Evolutionary conservation across 2,888 invertebrate genomes (phyloP), one percentile per base, ranked within the genome.

Genomic region (Thereva nobilitata): DNA sequence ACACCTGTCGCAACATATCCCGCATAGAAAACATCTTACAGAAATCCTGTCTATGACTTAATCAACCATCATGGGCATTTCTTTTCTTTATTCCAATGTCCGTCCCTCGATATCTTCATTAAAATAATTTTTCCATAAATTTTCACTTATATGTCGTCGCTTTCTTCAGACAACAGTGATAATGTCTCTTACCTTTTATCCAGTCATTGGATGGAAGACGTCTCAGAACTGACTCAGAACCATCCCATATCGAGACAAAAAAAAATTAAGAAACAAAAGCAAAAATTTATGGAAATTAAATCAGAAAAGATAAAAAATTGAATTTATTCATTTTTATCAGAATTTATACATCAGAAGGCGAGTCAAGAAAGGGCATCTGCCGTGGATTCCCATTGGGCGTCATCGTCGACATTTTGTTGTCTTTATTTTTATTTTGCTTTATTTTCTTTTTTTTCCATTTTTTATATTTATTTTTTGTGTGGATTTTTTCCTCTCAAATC

Each of bases 251-350:
- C 61, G 50, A 41, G 12, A 41, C 23, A 37, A 12, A 49, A 50
- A 37, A 23, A 23, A 23, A 23, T 23, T 23, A 23, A 23, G 23
- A 54, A 38, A 12, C 23, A 47, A 47, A 47, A 47, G 10, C 5
- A 6, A 12, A 42, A 64, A 64, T 64, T 64, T 64, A 64, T 64
- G 64, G 64, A 59, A 66, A 66, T 66, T 53, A 66, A 59, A 44
- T 45, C 52, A 42, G 12, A 8, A 57, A 45, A 64, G 8, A 54
- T 4, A 65, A 54, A 54, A 49, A 50, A 45, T 56, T 9, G 42
- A 66, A 56, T 64, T 64, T 64, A 64, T 64, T 64, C 64, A 54
- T 64, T 64, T 47, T 64, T 64, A 44, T 34, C 54, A 38, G 45
- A 64, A 64, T 45, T 64, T 64, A 54, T 54, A 55, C 5, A 53